Conservation (phyloP, 2,888 invertebrate species). For the Eupithecia dodoneata region DNA sequence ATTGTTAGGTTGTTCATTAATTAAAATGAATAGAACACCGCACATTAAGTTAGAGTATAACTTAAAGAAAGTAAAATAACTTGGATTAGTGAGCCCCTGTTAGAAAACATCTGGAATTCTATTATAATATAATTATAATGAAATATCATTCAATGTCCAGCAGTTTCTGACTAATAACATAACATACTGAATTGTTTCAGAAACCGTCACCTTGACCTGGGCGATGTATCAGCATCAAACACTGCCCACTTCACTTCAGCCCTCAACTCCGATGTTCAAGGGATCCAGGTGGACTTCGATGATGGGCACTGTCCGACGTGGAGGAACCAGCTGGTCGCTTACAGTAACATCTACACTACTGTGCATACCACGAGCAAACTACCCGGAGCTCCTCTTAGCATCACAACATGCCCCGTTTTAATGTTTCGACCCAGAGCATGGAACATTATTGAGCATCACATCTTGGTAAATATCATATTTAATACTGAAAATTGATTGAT, state of each 20-base stretch:
- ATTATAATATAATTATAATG: too few species aligned
- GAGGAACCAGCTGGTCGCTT: constrained; percentile 86
- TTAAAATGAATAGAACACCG: background rate
- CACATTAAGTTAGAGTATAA: background rate
- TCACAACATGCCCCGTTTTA: constrained; percentile 84
- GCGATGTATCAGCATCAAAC: constrained; percentile 87
- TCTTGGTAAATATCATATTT: constrained; percentile 61
- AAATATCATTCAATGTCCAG: background rate
- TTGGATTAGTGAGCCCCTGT: background rate
- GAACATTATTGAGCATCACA: constrained; percentile 89
- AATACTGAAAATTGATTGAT: too few species aligned
- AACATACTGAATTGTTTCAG: constrained; percentile 50
- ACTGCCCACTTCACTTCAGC: constrained; percentile 82
- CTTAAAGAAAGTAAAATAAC: background rate
- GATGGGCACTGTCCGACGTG: constrained; percentile 90
- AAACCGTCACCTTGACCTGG: constrained; percentile 86
- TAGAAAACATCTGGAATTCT: too few species aligned
- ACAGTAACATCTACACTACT: constrained; percentile 84
- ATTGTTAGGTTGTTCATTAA: too few species aligned
- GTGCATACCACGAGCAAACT: constrained; percentile 75
- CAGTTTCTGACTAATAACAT: background rate
- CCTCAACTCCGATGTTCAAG: constrained; percentile 83
- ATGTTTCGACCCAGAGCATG: constrained; percentile 89
- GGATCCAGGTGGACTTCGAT: constrained; percentile 87
- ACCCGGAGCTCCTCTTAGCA: constrained; percentile 75